Evolutionary conservation across 2,888 invertebrate species (phyloP), one percentile per base, ranked within the genome.

Genomic region (Labia minor): DNA sequence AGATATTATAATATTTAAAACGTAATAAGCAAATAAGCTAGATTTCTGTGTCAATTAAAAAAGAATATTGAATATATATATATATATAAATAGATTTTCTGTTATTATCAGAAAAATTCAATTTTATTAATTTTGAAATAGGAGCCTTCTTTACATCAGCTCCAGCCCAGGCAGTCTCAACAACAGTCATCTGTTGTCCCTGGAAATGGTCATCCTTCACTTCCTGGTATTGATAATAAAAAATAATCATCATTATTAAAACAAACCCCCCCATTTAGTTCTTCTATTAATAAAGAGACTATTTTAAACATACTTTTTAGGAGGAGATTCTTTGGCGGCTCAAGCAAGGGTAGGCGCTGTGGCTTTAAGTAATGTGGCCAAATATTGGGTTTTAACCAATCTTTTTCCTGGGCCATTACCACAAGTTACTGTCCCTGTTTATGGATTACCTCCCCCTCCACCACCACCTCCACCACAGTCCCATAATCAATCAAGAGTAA

Each of bases 321-420:
- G 49, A 11, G 49, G 49, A 8, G 49, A 49, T 49, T 49, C 49
- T 3, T 49, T 49, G 14, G 49, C 49, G n/a, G 49, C 49, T n/a
- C 49, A 49, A 49, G 49, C 49, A 3, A 49, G 78, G 70, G 78
- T 78, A 76, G 78, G 78, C 76, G 82, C 82, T 67, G 86, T 88
- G 74, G 86, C 88, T 74, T 82, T 87, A 79, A 85, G 86, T 76
- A 87, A 84, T 79, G 87, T 88, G 74, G 88, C 89, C 71, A 90
- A 90, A 78, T 90, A 89, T 78, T 90, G 89, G 89, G 89, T 90
- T 75, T 84, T 90, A 77, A 89, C 89, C 70, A 89, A 89, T 82
- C 81, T 90, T 72, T 86, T 89, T 76, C 89, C 89, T 67, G 86
- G 87, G 68, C 87, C 87, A 65, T 82, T 88, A 77, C 87, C 88